Evolutionary conservation across 1,140 invertebrate species (phyloP), one percentile per base, ranked within the genome.

Genomic region (Anagrus nilaparvatae): DNA sequence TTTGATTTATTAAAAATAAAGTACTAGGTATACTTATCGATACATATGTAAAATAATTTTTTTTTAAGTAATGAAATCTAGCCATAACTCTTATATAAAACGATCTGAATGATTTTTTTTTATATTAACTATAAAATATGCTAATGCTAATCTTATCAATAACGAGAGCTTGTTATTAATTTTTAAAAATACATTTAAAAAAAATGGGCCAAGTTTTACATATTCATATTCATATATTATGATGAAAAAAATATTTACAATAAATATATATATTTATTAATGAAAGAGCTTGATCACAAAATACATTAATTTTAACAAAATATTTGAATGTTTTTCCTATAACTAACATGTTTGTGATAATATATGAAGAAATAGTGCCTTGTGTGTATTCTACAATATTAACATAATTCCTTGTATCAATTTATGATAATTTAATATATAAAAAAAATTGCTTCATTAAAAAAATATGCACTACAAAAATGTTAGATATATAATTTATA

Each of bases 291-390:
- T 34, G 33, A 47, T 24, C 34, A 30, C 34, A 36, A 50, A 29
- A 10, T 14, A 33, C 13, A 48, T 27, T 30, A 31, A 49, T 57
- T 49, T 50, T 38, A n/a, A n/a, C n/a, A n/a, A n/a, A n/a, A n/a
- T n/a, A n/a, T n/a, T 48, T 44, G 34, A 46, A 34, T 51, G 56
- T 43, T 53, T 52, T 39, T 50, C 49, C 43, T 50, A 34, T 48
- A 37, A 48, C 55, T 56, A 58, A 54, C 41, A 56, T 52, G 51
- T 53, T 48, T 49, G 51, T 55, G 43, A 49, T 59, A 54, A 58
- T 51, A 50, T 55, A 49, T 55, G 44, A 51, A 57, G 61, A 55
- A 48, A 60, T 57, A 60, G 63, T 66, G 63, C 62, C 63, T 67
- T 67, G 59, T 56, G 58, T 61, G 59, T 66, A 62, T 63, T 63